These are phyloP conservation scores for Tapera naevia DNA, from an alignment of 2,797 vertebrate species.

Conservation along the genomic window DNA sequence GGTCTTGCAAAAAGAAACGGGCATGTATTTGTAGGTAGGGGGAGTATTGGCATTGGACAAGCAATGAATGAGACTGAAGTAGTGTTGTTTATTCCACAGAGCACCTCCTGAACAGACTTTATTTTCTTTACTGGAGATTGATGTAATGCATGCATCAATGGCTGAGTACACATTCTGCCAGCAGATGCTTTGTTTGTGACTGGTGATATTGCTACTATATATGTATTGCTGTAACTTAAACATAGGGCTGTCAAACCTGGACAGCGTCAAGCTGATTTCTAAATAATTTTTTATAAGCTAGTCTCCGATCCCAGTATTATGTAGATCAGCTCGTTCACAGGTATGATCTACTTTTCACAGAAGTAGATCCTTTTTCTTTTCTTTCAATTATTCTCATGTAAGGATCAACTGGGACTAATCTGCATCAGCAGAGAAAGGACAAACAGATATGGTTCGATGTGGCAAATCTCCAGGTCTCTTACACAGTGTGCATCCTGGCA, in stretches of 20 bases:
- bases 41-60: background rate
- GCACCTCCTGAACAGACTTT: background rate
- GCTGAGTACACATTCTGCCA: background rate
- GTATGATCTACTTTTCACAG: constrained; percentile 13
- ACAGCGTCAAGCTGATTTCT: background rate
- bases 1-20: background rate
- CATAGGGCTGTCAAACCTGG: background rate
- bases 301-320: background rate
- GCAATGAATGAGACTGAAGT: background rate
- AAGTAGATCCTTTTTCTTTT: background rate
- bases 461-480: background rate
- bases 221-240: constrained; percentile 8
- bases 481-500: background rate
- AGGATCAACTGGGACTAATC: constrained; percentile 11
- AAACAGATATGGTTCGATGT: background rate
- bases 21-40: background rate
- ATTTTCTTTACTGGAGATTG: background rate
- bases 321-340: constrained; percentile 6
- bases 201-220: background rate
- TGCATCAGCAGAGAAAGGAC: background rate
- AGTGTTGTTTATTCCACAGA: background rate
- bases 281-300: background rate
- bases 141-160: background rate
- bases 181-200: background rate
- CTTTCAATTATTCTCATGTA: background rate